Conservation (phyloP, 2,888 invertebrate species). For the Drosophila suboccidentalis region DNA sequence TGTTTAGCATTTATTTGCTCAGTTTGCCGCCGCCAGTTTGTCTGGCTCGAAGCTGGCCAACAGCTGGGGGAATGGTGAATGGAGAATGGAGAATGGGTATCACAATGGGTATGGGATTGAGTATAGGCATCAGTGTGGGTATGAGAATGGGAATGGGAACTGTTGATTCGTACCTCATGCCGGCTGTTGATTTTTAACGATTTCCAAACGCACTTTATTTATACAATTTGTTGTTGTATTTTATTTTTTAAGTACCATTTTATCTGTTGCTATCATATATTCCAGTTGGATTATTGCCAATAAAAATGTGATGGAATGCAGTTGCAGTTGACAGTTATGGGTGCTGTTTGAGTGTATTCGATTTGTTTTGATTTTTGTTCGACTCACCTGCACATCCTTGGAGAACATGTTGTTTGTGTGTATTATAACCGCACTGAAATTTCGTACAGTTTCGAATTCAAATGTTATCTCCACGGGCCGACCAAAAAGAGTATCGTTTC, state of each 20-base stretch:
- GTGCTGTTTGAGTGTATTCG: background rate
- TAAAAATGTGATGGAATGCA: conserved; percentile 57
- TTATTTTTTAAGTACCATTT: conserved; percentile 57
- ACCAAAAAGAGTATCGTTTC: conserved; percentile 89
- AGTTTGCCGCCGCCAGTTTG: conserved; percentile 74
- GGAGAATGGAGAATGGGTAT: conserved; percentile 12
- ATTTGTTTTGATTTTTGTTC: background rate
- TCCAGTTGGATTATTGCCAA: conserved; percentile 25
- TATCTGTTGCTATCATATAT: conserved; percentile 34
- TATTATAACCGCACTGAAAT: conserved; percentile 91
- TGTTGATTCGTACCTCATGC: conserved; percentile 16
- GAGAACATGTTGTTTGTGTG: conserved; percentile 92
- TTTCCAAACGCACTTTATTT: conserved; percentile 65
- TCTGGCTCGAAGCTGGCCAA: conserved; percentile 53
- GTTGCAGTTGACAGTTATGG: conserved; percentile 38
- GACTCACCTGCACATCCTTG: conserved; percentile 90
- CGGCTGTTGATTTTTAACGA: conserved; percentile 62
- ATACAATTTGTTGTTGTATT: conserved; percentile 45
- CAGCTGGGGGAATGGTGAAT: conserved; percentile 13
- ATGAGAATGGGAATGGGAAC: conserved; percentile 5
- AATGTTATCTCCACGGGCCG: conserved; percentile 91
- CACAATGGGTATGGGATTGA: background rate
- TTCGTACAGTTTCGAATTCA: conserved; percentile 91
- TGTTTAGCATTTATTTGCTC: conserved; percentile 75
- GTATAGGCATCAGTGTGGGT: background rate